phyloP scores from a whole-genome alignment of 2,113 vertebrate genomes.

The Tyrannus savana region DNA sequence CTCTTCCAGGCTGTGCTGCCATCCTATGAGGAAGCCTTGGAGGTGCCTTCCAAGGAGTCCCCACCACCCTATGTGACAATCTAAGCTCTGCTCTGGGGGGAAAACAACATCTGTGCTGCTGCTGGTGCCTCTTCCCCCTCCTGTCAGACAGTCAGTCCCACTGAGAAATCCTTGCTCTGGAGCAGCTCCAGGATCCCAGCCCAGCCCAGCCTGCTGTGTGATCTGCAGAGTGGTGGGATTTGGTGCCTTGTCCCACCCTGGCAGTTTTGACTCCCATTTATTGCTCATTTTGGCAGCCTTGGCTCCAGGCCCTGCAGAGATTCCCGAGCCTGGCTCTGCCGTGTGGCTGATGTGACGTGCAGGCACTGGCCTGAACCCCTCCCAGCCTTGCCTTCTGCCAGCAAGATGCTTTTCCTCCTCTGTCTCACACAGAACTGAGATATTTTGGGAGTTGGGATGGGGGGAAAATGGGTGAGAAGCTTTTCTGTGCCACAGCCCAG shows the following conservation, averaged over 20 bases:
- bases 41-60: constrained; percentile 67
- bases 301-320: neutral
- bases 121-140: neutral
- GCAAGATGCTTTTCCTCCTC: neutral
- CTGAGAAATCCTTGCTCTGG: neutral
- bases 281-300: neutral
- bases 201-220: neutral
- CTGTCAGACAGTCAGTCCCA: neutral
- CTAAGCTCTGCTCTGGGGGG: constrained; percentile 5
- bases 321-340: neutral
- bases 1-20: constrained; percentile 75
- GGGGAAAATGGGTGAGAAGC: neutral
- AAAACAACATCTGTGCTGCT: neutral
- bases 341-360: neutral
- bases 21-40: constrained; percentile 78
- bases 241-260: neutral
- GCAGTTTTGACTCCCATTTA: neutral
- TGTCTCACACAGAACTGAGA: neutral
- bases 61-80: constrained; percentile 69
- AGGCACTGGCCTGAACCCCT: neutral
- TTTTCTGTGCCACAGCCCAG: neutral
- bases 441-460: neutral
- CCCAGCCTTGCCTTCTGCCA: neutral
- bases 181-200: neutral
- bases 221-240: neutral